Evolutionary conservation across 2,888 invertebrate genomes (phyloP).

Genomic region (Drosophila ezoana): DNA sequence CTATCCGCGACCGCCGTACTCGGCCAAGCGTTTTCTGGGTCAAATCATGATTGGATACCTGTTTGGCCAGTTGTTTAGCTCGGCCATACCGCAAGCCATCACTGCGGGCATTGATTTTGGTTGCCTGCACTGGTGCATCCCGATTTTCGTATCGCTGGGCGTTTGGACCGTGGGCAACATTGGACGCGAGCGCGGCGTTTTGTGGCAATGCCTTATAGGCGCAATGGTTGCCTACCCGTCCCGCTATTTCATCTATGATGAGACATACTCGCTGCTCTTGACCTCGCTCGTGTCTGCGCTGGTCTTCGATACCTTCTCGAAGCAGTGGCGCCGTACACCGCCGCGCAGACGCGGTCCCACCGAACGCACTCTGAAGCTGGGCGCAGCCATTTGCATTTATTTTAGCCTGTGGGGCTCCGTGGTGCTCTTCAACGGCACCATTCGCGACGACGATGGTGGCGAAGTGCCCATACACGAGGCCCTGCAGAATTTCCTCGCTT

Average conservation of each 20-base stretch:
- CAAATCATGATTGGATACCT: conserved; percentile 92
- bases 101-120: conserved; percentile 90
- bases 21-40: conserved; percentile 91
- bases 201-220: conserved; percentile 89
- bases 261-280: conserved; percentile 89
- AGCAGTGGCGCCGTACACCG: conserved; percentile 91
- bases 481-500: conserved; percentile 94
- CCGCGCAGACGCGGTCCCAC: conserved; percentile 84
- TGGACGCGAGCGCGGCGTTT: conserved; percentile 91
- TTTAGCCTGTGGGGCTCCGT: conserved; percentile 91
- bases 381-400: conserved; percentile 89
- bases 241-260: conserved; percentile 90
- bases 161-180: conserved; percentile 96
- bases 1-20: conserved; percentile 92
- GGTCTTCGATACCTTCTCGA: conserved; percentile 91
- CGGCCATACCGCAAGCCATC: conserved; percentile 91
- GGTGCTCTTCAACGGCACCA: conserved; percentile 94
- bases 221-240: conserved; percentile 89
- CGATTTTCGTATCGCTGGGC: conserved; percentile 90
- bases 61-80: conserved; percentile 91
- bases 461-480: conserved; percentile 95
- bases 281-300: conserved; percentile 89
- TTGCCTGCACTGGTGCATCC: conserved; percentile 90
- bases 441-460: conserved; percentile 94
- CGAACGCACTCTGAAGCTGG: conserved; percentile 87